Percentiles rank a stretch among this genome's conserved stretches.
Evolutionary conservation across 2,888 invertebrate species (phyloP).

Genomic region (Latrodectus hesperus): DNA sequence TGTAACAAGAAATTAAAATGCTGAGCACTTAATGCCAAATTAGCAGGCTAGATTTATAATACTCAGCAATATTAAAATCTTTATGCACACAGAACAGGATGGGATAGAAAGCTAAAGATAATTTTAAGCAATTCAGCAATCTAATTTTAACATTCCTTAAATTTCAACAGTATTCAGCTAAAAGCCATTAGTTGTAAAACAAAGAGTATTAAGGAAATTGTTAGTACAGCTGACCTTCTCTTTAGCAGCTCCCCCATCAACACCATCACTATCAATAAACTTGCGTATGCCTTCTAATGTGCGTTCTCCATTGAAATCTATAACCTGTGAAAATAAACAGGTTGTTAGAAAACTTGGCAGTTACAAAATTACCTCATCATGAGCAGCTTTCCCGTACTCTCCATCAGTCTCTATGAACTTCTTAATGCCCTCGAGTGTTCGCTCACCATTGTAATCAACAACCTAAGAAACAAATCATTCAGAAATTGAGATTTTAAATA

Average conservation of each 20-base stretch:
- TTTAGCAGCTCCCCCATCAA: conserved; percentile 82
- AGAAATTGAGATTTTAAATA: neutral
- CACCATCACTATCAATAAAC: conserved; percentile 94
- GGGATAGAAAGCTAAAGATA: neutral
- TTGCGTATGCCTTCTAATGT: conserved; percentile 93
- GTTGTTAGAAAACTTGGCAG: conserved; percentile 19
- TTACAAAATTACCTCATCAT: conserved; percentile 76
- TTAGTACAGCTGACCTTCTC: conserved; percentile 74
- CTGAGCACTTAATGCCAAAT: too few species aligned
- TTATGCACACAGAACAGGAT: neutral
- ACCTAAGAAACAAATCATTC: conserved; percentile 73
- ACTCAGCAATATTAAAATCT: too few species aligned
- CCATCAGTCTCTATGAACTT: conserved; percentile 96
- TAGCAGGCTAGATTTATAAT: too few species aligned
- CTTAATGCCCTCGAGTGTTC: conserved; percentile 92
- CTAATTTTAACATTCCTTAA: too few species aligned
- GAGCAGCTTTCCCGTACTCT: conserved; percentile 82
- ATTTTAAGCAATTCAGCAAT: neutral
- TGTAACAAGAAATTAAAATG: too few species aligned
- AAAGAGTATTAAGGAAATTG: conserved; percentile 33
- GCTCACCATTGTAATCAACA: conserved; percentile 95
- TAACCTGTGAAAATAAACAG: conserved; percentile 77
- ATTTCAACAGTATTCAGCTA: too few species aligned
- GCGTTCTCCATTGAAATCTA: conserved; percentile 96
- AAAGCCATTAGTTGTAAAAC: conserved; percentile 32